Base-by-base conservation (phyloP, 2,888 invertebrate genomes). In the Melanargia galathea region DNA sequence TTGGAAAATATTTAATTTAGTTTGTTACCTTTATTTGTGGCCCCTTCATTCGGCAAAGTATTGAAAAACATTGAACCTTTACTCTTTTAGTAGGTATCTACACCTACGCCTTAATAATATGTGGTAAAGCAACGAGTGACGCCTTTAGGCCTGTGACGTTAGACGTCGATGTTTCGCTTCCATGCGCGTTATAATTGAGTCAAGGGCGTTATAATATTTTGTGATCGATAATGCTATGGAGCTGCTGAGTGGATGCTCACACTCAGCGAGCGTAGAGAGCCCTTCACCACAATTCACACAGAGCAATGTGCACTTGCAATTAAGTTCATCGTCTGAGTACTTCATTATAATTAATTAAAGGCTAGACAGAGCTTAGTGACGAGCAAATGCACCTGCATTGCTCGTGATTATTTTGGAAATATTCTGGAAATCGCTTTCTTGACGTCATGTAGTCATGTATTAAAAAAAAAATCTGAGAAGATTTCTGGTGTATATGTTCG, bases 141-240 rank as follows among this genome's bases (percentile, higher is more conserved):
- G n/a, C n/a, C n/a, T n/a, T n/a, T n/a, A n/a, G n/a, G n/a, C n/a
- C n/a, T n/a, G n/a, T n/a, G n/a, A n/a, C n/a, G n/a, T n/a, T n/a
- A n/a, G n/a, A n/a, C n/a, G n/a, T n/a, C n/a, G n/a, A n/a, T n/a
- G n/a, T n/a, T n/a, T n/a, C n/a, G n/a, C n/a, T n/a, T n/a, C n/a
- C n/a, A n/a, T n/a, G n/a, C n/a, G n/a, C n/a, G n/a, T n/a, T n/a
- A n/a, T n/a, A n/a, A n/a, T n/a, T n/a, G n/a, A n/a, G n/a, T n/a
- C n/a, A n/a, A n/a, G n/a, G n/a, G n/a, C n/a, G n/a, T n/a, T n/a
- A n/a, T 18, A 33, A 51, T 51, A 51, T 51, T 51, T 13, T 20
- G 51, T 33, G 20, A 51, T 51, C 51, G 33, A 51, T 51, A 51
- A 51, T 51, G 13, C 24, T n/a, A 26, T 51, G 51, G n/a, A 51